Evolutionary conservation across 2,888 invertebrate genomes (phyloP).

Genomic region (Pyrgus malvae): DNA sequence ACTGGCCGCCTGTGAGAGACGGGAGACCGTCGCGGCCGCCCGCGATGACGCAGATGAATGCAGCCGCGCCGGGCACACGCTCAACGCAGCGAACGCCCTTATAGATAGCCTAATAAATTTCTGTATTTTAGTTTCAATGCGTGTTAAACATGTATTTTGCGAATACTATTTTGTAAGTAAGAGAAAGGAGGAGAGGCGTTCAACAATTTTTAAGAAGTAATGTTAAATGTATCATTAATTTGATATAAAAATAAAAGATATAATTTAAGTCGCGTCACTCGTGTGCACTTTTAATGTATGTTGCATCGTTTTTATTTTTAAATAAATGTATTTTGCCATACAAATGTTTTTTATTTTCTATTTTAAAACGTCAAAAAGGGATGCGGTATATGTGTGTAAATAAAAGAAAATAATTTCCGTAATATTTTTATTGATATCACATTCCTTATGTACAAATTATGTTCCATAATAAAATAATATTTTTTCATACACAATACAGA

Average conservation of each 20-base stretch:
- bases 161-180: constrained; percentile 2
- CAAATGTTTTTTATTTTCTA: constrained; percentile 17
- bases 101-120: constrained; percentile 1
- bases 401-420: background rate
- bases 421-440: constrained; percentile 66
- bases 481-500: constrained; percentile 46
- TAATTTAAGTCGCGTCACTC: background rate
- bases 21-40: too few species aligned
- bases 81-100: too few species aligned
- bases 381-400: background rate
- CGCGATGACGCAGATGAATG: too few species aligned
- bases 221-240: background rate
- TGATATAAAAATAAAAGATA: background rate
- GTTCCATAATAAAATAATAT: constrained; percentile 53
- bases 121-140: constrained; percentile 4
- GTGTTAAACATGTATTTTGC: constrained; percentile 16
- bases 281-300: constrained; percentile 17
- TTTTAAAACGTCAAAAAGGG: too few species aligned
- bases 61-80: too few species aligned
- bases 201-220: too few species aligned
- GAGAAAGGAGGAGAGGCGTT: background rate
- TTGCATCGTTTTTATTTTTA: constrained; percentile 33
- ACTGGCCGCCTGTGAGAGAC: too few species aligned
- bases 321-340: constrained; percentile 38
- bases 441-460: constrained; percentile 74